A percentile compares a stretch with the other conserved stretches of the same genome.
phyloP scores from a whole-genome alignment of 2,797 vertebrate species.

The Arnoldichthys spilopterus region DNA sequence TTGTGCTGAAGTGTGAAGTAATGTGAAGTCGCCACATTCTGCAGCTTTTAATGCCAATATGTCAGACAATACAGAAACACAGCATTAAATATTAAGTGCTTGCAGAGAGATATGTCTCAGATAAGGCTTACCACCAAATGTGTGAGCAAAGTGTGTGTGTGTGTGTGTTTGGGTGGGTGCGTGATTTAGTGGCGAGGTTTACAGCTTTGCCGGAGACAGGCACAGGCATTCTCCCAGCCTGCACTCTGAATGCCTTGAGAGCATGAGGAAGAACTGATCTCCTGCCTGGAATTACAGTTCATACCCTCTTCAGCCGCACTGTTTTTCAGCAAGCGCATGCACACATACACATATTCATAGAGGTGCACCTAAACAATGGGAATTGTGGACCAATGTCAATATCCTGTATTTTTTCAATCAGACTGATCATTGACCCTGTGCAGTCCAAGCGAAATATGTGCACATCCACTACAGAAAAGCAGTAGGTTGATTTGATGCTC shows the following conservation, averaged over 20 bases:
- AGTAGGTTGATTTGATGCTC: no score
- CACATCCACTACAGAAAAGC: no score
- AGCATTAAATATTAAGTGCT: neutral
- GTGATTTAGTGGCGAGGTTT: constrained; percentile 42
- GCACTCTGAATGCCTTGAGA: constrained; percentile 29
- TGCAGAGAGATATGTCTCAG: constrained; percentile 10
- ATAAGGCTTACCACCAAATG: neutral
- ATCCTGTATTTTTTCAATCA: no score
- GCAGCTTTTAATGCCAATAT: neutral
- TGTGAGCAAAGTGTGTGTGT: constrained; percentile 14
- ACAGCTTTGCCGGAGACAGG: constrained; percentile 52
- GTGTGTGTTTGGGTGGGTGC: constrained; percentile 1
- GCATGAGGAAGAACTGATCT: constrained; percentile 24
- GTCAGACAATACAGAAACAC: neutral
- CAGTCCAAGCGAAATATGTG: no score
- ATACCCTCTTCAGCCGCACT: neutral
- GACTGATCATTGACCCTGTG: no score
- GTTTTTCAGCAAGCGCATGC: neutral
- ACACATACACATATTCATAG: neutral
- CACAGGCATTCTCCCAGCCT: constrained; percentile 55
- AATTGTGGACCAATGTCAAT: no score
- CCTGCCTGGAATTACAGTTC: constrained; percentile 13
- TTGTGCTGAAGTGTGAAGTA: no score
- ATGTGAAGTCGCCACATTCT: no score
- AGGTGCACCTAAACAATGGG: no score